Evolutionary conservation across 2,888 invertebrate genomes (phyloP).

Genomic region (Drosophila atroscutellata): DNA sequence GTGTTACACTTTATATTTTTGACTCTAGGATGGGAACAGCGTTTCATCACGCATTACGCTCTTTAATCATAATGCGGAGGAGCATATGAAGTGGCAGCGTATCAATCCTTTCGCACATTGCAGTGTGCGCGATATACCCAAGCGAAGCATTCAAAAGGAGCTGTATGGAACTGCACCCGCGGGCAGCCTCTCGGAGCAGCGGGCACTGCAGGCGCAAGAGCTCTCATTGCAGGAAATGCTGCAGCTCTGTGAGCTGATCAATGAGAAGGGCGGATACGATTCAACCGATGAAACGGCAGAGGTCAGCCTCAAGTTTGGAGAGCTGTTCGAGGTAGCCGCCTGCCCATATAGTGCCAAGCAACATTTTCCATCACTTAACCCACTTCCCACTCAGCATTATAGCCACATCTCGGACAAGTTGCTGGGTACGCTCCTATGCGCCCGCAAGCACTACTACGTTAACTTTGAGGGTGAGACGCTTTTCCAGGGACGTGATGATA

Average conservation of each 20-base stretch:
- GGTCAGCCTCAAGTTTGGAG: conserved; percentile 52
- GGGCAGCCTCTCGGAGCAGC: conserved; percentile 64
- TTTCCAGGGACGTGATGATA: conserved; percentile 95
- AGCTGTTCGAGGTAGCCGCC: conserved; percentile 56
- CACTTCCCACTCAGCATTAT: conserved; percentile 88
- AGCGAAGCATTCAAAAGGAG: conserved; percentile 37
- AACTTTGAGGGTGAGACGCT: conserved; percentile 97
- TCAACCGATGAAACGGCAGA: background rate
- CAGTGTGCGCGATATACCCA: conserved; percentile 62
- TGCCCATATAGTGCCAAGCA: background rate
- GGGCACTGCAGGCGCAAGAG: conserved; percentile 53
- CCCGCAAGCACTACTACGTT: conserved; percentile 94
- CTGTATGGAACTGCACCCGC: conserved; percentile 60
- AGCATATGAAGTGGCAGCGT: conserved; percentile 62
- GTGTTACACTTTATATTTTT: background rate
- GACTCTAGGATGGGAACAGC: conserved; percentile 27
- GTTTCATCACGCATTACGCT: conserved; percentile 63
- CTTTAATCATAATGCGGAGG: conserved; percentile 60
- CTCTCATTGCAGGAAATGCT: conserved; percentile 60
- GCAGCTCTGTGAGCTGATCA: conserved; percentile 59
- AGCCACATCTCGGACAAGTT: conserved; percentile 95
- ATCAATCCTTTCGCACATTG: conserved; percentile 64
- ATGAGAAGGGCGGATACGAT: conserved; percentile 14
- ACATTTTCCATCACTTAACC: background rate
- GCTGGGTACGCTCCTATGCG: conserved; percentile 95